phyloP scores from a whole-genome alignment of 2,888 invertebrate species.

The Elgonia sp. region DNA sequence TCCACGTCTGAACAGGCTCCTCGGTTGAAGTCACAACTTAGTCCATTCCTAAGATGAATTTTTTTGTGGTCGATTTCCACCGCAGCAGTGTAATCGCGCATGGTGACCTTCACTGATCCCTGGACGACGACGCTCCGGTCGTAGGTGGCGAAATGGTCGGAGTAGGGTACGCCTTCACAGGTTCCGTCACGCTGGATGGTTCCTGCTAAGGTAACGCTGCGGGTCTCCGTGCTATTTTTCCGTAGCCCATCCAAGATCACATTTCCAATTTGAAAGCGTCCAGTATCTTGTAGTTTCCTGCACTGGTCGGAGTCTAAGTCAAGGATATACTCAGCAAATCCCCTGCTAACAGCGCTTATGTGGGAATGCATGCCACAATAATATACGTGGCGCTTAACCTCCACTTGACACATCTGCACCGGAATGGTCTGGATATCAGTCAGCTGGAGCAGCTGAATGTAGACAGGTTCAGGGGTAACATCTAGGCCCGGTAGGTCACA shows the following conservation, averaged over 20 bases:
- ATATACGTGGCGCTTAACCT: not conserved
- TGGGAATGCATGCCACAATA: no score
- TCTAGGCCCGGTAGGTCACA: not conserved
- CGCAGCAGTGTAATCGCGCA: not conserved
- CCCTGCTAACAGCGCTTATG: slow-evolving; percentile 36
- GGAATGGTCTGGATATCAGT: not conserved
- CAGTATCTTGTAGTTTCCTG: slow-evolving; percentile 3
- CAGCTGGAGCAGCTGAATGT: not conserved
- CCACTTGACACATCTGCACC: not conserved
- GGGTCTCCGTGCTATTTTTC: slow-evolving; percentile 12
- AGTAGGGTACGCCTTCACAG: slow-evolving; percentile 70
- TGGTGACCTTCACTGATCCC: no score
- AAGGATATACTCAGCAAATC: slow-evolving; percentile 62
- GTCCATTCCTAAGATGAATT: slow-evolving; percentile 52
- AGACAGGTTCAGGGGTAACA: not conserved
- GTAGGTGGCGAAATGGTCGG: slow-evolving; percentile 74
- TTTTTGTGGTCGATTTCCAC: slow-evolving; percentile 42
- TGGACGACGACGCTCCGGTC: slow-evolving; percentile 70
- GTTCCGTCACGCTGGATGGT: slow-evolving; percentile 33
- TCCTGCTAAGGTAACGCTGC: slow-evolving; percentile 56
- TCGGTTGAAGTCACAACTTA: slow-evolving; percentile 11
- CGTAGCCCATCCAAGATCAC: not conserved
- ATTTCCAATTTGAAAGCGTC: not conserved
- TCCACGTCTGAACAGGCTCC: slow-evolving; percentile 56
- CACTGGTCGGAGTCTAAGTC: slow-evolving; percentile 15